Percentiles rank a stretch among this genome's conserved stretches.
Evolutionary conservation across 1,140 invertebrate species (phyloP).

Genomic region (Aleiodes sp.): DNA sequence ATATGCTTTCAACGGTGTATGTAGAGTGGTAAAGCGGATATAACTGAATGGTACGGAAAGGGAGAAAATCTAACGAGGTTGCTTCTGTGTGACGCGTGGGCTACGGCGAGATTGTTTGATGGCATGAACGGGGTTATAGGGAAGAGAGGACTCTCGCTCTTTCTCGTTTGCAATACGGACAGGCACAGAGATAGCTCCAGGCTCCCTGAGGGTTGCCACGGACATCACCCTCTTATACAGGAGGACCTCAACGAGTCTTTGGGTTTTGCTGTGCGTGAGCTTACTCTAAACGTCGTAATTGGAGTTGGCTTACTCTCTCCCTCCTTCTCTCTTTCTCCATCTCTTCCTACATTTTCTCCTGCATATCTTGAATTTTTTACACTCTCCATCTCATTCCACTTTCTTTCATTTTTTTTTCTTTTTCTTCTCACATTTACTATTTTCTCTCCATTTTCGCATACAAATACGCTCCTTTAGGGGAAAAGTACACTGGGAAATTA

Average conservation of each 20-base stretch:
- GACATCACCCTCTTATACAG: slow-evolving; percentile 44
- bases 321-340: slow-evolving; percentile 10
- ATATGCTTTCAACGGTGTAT: slow-evolving; percentile 11
- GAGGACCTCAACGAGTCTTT: slow-evolving; percentile 36
- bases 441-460: neutral
- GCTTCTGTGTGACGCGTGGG: slow-evolving; percentile 13
- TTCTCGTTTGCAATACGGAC: slow-evolving; percentile 42
- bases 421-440: neutral
- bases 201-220: slow-evolving; percentile 43
- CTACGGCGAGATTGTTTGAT: slow-evolving; percentile 10
- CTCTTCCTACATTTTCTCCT: neutral
- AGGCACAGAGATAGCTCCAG: slow-evolving; percentile 42
- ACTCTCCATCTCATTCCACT: neutral
- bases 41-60: slow-evolving; percentile 44
- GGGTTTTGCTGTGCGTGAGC: slow-evolving; percentile 16
- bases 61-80: slow-evolving; percentile 56
- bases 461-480: too few species aligned
- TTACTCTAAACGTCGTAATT: slow-evolving; percentile 59
- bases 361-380: neutral
- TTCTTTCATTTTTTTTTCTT: neutral
- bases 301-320: slow-evolving; percentile 44
- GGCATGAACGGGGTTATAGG: neutral
- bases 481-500: too few species aligned
- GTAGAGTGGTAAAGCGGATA: slow-evolving; percentile 44
- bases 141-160: slow-evolving; percentile 33